phyloP scores from a whole-genome alignment of 1,140 invertebrate genomes.

The Drosophila miranda region DNA sequence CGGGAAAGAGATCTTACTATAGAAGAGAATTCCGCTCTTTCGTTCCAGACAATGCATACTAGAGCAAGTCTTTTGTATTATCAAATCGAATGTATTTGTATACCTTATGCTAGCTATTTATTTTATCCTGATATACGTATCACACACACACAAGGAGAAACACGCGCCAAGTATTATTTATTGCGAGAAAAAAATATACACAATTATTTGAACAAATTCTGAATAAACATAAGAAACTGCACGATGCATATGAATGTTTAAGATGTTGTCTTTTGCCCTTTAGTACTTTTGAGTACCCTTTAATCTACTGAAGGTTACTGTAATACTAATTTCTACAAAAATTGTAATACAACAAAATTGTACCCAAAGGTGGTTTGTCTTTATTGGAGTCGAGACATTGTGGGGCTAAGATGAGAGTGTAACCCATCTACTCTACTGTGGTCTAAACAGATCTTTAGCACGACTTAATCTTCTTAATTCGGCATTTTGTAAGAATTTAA shows the following conservation, averaged over 20 bases:
- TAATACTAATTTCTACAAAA: too few species aligned
- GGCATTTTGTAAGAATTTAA: too few species aligned
- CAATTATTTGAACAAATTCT: conserved; percentile 46
- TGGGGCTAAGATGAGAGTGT: too few species aligned
- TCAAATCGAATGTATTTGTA: conserved; percentile 68
- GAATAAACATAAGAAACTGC: conserved; percentile 56
- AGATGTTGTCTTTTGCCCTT: neutral
- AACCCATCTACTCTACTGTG: too few species aligned
- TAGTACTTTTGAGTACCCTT: too few species aligned
- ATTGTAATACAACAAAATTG: too few species aligned
- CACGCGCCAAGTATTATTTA: conserved; percentile 76
- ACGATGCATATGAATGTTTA: conserved; percentile 34
- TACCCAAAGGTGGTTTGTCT: too few species aligned
- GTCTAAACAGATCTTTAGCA: too few species aligned
- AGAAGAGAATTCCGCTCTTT: conserved; percentile 7
- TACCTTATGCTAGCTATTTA: conserved; percentile 63
- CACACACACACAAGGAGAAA: conserved; percentile 38
- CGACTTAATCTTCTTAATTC: too few species aligned
- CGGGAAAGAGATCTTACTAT: neutral
- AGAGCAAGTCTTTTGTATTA: conserved; percentile 26
- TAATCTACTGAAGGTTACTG: too few species aligned
- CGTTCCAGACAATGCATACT: conserved; percentile 10
- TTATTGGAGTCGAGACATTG: too few species aligned
- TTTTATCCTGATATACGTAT: conserved; percentile 58
- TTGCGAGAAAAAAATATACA: conserved; percentile 48